Base-by-base conservation (phyloP, 2,888 invertebrate species). In the Mesorhabditis sp. region DNA sequence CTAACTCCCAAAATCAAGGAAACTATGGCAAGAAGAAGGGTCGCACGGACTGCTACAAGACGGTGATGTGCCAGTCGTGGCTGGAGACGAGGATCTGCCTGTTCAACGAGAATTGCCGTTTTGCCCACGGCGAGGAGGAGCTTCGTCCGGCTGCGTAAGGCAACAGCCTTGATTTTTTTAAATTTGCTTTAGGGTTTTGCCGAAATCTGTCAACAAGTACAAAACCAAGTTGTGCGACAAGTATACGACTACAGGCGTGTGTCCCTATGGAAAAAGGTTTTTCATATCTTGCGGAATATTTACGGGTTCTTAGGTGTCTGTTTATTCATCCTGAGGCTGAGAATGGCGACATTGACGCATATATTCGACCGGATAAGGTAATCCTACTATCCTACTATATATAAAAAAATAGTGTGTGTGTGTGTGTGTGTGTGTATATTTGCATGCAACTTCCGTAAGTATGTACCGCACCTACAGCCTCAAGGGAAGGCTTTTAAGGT, bases 191-290 rank as follows among this genome's bases (percentile, higher is more conserved):
- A 83, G 82, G 50, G 66, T 74, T 43, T 73, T 76, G 28, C 76
- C 76, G 2, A 77, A 80, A 3, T 76, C 77, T 66, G 81, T 80
- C 61, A 74, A 76, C 66, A 84, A 84, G 73, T 85, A 83, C 78
- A 83, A 83, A 67, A 84, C 84, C 28, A 85, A 84, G 71, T 67
- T 85, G 63, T 84, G 84, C 71, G 84, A 84, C 69, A 83, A 85
- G 74, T 84, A 85, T 76, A 84, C 84, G 43, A 83, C 80, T 10
- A 81, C 77, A 13, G 84, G 84, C 6, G 72, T 84, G 41, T 84
- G 84, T 68, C 84, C 84, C 2, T 84, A 83, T 67, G 84, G 84
- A 2, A 77, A 68, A 67, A 76, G 84, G 58, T 50, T 28, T 28
- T 28, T 28, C 28, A 28, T 28, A 28, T 28, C 28, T 28, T 28